Conservation (phyloP, 2,888 invertebrate species). For the Taphrorychus bicolor region DNA sequence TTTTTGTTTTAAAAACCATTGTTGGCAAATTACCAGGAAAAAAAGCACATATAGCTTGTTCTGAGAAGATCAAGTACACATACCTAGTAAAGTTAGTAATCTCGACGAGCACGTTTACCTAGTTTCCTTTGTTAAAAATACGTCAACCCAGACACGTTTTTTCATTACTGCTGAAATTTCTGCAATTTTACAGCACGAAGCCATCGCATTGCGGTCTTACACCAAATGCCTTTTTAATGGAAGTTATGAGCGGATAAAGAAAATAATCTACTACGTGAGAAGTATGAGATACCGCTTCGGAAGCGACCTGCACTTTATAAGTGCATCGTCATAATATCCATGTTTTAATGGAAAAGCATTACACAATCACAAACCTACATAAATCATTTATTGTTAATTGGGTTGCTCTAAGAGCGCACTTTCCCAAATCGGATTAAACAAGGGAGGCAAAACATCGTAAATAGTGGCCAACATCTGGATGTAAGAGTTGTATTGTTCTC, state of each 20-base stretch:
- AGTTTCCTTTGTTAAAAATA: not conserved
- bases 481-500: not conserved
- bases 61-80: not conserved
- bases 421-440: not conserved
- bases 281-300: not conserved
- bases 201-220: not conserved
- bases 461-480: not conserved
- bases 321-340: not conserved
- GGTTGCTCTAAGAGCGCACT: not conserved
- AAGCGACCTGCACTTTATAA: not conserved
- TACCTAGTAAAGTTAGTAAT: no score
- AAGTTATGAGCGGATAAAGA: slow-evolving; percentile 5
- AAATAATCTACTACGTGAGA: slow-evolving; percentile 3
- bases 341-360: not conserved
- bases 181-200: not conserved
- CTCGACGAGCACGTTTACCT: not conserved
- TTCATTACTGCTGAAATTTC: not conserved
- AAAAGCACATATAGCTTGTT: no score
- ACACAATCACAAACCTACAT: not conserved
- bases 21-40: no score
- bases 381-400: not conserved
- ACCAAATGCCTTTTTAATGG: not conserved
- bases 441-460: not conserved
- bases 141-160: not conserved
- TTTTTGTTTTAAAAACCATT: no score